Evolutionary conservation across 2,888 invertebrate species (phyloP), one percentile per base, ranked within the genome.

Genomic region (Harpagoxenus sublaevis): DNA sequence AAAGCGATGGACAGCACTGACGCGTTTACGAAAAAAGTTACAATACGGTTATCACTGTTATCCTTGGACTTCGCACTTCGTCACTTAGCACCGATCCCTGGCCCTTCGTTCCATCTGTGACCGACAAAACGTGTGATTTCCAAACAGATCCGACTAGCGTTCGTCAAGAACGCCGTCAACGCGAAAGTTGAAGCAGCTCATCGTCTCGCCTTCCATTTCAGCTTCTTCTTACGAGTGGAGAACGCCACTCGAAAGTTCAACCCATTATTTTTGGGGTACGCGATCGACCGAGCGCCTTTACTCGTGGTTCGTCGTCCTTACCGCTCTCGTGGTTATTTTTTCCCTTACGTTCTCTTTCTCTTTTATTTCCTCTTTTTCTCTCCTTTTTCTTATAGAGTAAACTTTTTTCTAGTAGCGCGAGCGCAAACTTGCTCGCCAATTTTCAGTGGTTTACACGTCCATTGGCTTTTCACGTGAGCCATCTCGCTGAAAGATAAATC

Each of bases 401-500:
- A 86, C 88, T 91, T 92, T 92, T 91, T 92, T 83, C 91, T 89
- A 71, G 89, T 87, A 71, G 89, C 87, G 78, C 89, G 87, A 89
- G 82, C 51, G 62, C 88, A 84, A 75, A 87, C 81, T 42, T 89
- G 86, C 65, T 83, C 89, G 79, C 86, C 83, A 83, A 89, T 88
- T 91, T 89, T 90, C 87, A 88, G 87, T 88, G 87, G 89, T 79
- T 89, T 90, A 87, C 86, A 82, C 78, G 87, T 84, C 86, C 70
- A 89, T 86, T 84, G 89, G 71, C 87, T 86, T 90, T 88, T 90
- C 90, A 84, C 89, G 89, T 90, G 91, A 91, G 91, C 93, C 94
- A 93, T 94, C 78, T 55, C 90, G 93, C 94, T 94, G 94, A 89
- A 94, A 92, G 89, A 92, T 78, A 91, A 90, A 92, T 88, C 89